Evolutionary conservation across 2,797 vertebrate species (phyloP).

Genomic region (Clarias pachynema): DNA sequence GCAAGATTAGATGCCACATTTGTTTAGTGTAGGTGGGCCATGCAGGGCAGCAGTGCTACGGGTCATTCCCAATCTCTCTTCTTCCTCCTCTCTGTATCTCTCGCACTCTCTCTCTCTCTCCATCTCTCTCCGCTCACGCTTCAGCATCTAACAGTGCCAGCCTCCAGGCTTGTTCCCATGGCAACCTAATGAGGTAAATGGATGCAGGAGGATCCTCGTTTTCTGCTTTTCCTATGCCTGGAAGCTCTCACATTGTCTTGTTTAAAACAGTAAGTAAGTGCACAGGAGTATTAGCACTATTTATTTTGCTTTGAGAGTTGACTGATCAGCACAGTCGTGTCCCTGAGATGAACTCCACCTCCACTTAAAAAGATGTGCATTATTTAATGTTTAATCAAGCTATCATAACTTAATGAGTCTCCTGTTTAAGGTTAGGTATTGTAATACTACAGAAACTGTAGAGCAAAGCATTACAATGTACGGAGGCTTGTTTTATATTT

Average conservation of each 20-base stretch:
- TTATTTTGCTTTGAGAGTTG: conserved; percentile 20
- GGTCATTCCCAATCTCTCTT: conserved; percentile 58
- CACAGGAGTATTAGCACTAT: conserved; percentile 8
- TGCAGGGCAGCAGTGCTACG: conserved; percentile 56
- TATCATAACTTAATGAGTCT: neutral
- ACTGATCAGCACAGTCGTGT: conserved; percentile 29
- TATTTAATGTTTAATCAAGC: conserved; percentile 3
- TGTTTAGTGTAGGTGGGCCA: conserved; percentile 63
- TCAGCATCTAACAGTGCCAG: conserved; percentile 70
- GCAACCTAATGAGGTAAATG: conserved; percentile 79
- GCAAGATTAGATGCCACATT: conserved; percentile 42
- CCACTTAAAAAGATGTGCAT: neutral
- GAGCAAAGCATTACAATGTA: neutral
- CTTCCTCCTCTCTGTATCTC: conserved; percentile 46
- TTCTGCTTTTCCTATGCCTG: conserved; percentile 55
- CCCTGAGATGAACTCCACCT: conserved; percentile 52
- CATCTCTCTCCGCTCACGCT: conserved; percentile 60
- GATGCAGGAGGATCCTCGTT: conserved; percentile 77
- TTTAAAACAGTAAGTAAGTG: conserved; percentile 35
- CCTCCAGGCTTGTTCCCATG: conserved; percentile 80
- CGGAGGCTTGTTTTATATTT: neutral
- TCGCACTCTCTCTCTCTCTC: conserved; percentile 27
- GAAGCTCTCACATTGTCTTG: conserved; percentile 33
- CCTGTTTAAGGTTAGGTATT: neutral
- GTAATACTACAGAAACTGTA: neutral